Percentiles rank a stretch among this genome's conserved stretches.
These are phyloP conservation scores for Pseudomugil tenellus DNA, from an alignment of 2,797 vertebrate species.

Conservation along the genomic window DNA sequence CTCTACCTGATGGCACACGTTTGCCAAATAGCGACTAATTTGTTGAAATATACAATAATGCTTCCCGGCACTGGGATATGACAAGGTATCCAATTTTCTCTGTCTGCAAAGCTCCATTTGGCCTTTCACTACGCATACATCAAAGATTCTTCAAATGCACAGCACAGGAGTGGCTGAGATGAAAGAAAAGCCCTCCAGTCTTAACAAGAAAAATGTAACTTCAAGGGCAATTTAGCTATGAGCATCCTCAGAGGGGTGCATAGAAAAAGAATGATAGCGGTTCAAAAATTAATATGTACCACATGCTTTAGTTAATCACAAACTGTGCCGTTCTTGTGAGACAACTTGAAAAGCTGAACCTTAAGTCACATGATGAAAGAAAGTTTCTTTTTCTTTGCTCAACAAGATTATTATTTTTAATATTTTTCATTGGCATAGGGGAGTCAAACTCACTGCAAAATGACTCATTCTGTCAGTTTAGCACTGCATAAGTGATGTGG, in stretches of 20 bases:
- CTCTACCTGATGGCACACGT: constrained; percentile 17
- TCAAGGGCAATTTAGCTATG: constrained; percentile 76
- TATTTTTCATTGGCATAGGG: constrained; percentile 30
- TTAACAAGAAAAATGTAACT: constrained; percentile 77
- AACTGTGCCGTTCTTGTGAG: constrained; percentile 41
- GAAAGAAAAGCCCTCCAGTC: constrained; percentile 77
- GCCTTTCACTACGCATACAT: constrained; percentile 61
- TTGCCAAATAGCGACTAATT: constrained; percentile 34
- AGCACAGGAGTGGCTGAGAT: constrained; percentile 65
- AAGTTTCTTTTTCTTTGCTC: constrained; percentile 43
- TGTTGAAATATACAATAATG: constrained; percentile 34
- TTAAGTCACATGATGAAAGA: constrained; percentile 45
- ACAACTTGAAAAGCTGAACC: constrained; percentile 44
- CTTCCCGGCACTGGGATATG: constrained; percentile 32
- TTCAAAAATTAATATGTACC: constrained; percentile 66
- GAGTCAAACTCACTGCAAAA: constrained; percentile 33
- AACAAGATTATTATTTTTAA: constrained; percentile 47
- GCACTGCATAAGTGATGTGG: constrained; percentile 40
- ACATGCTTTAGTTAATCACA: constrained; percentile 72
- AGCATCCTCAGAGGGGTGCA: constrained; percentile 72
- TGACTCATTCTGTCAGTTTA: constrained; percentile 56
- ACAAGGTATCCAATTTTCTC: constrained; percentile 39
- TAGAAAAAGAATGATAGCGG: constrained; percentile 67
- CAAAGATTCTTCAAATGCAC: constrained; percentile 62
- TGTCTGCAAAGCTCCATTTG: constrained; percentile 60